Base-by-base conservation (phyloP, 2,113 vertebrate genomes). In the Oryzias celebensis region DNA sequence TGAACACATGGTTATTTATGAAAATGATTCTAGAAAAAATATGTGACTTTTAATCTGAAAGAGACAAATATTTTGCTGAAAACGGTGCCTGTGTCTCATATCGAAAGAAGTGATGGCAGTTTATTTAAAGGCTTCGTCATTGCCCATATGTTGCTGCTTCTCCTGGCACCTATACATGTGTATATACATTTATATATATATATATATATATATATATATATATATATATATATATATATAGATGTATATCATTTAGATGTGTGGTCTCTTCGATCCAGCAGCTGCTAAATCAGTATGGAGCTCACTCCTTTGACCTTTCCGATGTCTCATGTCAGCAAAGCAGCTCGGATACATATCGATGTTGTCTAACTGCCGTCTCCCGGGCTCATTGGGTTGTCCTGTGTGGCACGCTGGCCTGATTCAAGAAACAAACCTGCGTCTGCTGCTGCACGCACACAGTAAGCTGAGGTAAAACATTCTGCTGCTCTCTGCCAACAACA, bases 291-390 rank as follows among this genome's bases (percentile, higher is more conserved):
- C 79, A 83, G 80, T 74, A 85, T 84, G 78, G 64, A 58, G 52
- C 58, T 50, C 77, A 65, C 49, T 80, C 50, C 68, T 49, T 66
- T 82, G 84, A 85, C 87, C 82, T 88, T 88, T 63, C 81, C 60
- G 65, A 50, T 64, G 62, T 76, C 73, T 67, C 57, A 59, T 65
- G 43, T 51, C 43, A 17, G 54, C 52, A 65, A 26, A 49, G 52
- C 28, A 63, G 43, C 54, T 31, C 28, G 17, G 68, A 59, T 68
- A 64, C 58, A 62, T 79, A 84, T 80, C 58, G 69, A 85, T 82
- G 58, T 28, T 5, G 4, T 60, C 57, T 65, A 63, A 64, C 56
- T 55, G 66, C 65, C 60, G 62, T 62, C 68, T 80, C 60, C 42
- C 54, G 18, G 58, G 22, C 2, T 5, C 26, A 26, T 5, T 50